Conservation (phyloP, 1,140 invertebrate genomes). For the Penaeus indicus region DNA sequence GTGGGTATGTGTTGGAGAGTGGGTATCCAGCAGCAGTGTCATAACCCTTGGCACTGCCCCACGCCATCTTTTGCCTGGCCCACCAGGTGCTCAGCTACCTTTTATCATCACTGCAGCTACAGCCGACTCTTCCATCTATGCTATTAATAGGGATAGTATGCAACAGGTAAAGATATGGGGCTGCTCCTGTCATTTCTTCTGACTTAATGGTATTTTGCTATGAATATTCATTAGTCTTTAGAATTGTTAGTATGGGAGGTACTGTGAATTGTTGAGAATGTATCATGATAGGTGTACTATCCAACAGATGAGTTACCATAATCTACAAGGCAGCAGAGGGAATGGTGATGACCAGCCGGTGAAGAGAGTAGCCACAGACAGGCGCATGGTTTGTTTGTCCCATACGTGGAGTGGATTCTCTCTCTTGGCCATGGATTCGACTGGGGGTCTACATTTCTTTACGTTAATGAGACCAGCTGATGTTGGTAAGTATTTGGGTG, state of each 20-base stretch:
- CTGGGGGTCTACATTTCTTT: slow-evolving; percentile 60
- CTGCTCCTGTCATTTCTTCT: slow-evolving; percentile 15
- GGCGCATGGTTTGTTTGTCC: slow-evolving; percentile 53
- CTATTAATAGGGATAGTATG: slow-evolving; percentile 61
- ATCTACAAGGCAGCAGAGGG: slow-evolving; percentile 39
- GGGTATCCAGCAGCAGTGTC: slow-evolving; percentile 49
- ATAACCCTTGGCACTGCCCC: slow-evolving; percentile 47
- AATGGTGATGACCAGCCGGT: slow-evolving; percentile 45
- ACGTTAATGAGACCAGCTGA: slow-evolving; percentile 60
- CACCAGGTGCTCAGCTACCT: slow-evolving; percentile 50
- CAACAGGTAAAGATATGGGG: slow-evolving; percentile 45
- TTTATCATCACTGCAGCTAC: slow-evolving; percentile 63
- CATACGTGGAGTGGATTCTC: slow-evolving; percentile 63
- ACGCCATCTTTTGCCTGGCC: slow-evolving; percentile 57
- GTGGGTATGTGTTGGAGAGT: slow-evolving; percentile 61
- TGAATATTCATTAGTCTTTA: too few species aligned
- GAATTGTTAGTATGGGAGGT: not conserved
- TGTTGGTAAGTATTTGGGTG: slow-evolving; percentile 46
- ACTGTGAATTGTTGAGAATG: too few species aligned
- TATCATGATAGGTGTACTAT: not conserved
- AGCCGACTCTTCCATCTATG: slow-evolving; percentile 55
- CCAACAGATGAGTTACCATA: slow-evolving; percentile 63
- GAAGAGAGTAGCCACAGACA: slow-evolving; percentile 34
- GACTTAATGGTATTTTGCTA: not conserved
- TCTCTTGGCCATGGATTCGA: slow-evolving; percentile 56